phyloP scores from a whole-genome alignment of 1,140 invertebrate genomes.

The Plectus sambesii region DNA sequence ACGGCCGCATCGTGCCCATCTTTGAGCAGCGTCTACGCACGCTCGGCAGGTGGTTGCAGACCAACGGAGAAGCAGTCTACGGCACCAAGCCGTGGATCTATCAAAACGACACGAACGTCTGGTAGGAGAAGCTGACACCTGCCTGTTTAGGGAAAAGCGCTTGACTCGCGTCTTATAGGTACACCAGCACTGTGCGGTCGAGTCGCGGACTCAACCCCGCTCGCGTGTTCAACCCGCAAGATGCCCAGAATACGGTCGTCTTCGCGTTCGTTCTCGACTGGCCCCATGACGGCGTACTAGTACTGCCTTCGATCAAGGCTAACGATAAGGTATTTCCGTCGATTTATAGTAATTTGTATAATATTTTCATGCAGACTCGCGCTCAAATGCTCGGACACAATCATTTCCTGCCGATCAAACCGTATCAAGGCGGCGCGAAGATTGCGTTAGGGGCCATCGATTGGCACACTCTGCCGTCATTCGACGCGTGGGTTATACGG shows the following conservation, averaged over 20 bases:
- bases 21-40: constrained; percentile 70
- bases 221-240: constrained; percentile 21
- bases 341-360: too few species aligned
- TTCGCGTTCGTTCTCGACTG: constrained; percentile 34
- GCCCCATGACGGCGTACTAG: constrained; percentile 12
- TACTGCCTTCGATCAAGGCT: constrained; percentile 19
- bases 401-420: too few species aligned
- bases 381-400: too few species aligned
- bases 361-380: too few species aligned
- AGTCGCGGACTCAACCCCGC: neutral
- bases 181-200: constrained; percentile 23
- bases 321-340: too few species aligned
- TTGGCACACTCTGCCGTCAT: too few species aligned
- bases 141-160: neutral
- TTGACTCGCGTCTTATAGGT: constrained; percentile 17
- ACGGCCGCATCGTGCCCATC: constrained; percentile 73
- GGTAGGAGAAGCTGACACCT: constrained; percentile 15
- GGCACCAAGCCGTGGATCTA: constrained; percentile 54
- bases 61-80: constrained; percentile 83
- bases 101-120: constrained; percentile 35
- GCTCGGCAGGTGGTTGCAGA: constrained; percentile 61
- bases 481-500: too few species aligned
- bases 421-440: too few species aligned
- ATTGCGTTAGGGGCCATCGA: too few species aligned
- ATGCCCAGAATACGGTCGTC: constrained; percentile 24